phyloP scores from a whole-genome alignment of 2,888 invertebrate species.

The Thymelicus lineola region DNA sequence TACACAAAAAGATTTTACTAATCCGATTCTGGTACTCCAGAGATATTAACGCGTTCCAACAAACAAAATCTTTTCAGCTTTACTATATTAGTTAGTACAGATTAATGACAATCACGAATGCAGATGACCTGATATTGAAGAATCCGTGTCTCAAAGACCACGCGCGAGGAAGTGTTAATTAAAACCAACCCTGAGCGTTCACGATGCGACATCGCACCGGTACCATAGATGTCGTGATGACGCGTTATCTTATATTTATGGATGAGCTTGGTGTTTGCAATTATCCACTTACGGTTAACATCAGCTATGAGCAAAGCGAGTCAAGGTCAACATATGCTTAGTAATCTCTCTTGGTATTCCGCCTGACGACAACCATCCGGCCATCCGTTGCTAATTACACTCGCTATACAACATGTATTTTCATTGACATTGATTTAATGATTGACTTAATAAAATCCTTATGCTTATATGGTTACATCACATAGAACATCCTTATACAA shows the following conservation, averaged over 20 bases:
- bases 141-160: slow-evolving; percentile 46
- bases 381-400: slow-evolving; percentile 65
- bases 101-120: background rate
- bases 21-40: too few species aligned
- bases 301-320: slow-evolving; percentile 59
- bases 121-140: slow-evolving; percentile 5
- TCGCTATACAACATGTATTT: slow-evolving; percentile 8
- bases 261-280: slow-evolving; percentile 59
- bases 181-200: slow-evolving; percentile 62
- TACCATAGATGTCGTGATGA: slow-evolving; percentile 56
- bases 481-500: background rate
- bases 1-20: too few species aligned
- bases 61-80: too few species aligned
- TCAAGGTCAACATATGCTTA: slow-evolving; percentile 63
- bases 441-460: background rate
- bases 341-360: slow-evolving; percentile 50
- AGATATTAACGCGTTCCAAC: too few species aligned
- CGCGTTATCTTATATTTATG: slow-evolving; percentile 57
- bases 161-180: slow-evolving; percentile 64
- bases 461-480: background rate
- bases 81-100: too few species aligned
- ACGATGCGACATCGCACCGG: slow-evolving; percentile 57
- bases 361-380: slow-evolving; percentile 48
- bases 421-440: slow-evolving; percentile 6
- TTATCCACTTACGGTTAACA: slow-evolving; percentile 62